Evolutionary conservation across 2,797 vertebrate genomes (phyloP).

Genomic region (Poecilia gillii): DNA sequence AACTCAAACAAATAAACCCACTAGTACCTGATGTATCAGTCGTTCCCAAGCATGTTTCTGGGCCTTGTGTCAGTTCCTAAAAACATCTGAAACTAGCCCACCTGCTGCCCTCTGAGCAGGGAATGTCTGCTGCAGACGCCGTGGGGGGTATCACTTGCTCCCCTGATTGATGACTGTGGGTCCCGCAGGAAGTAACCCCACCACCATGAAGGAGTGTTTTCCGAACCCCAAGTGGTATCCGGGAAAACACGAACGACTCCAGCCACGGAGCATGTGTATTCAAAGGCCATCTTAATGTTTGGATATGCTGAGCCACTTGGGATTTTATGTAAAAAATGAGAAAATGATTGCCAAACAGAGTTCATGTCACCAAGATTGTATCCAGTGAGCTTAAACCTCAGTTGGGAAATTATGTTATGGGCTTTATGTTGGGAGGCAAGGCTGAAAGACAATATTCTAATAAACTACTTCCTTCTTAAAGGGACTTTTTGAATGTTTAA

Average conservation of each 20-base stretch:
- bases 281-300: constrained; percentile 77
- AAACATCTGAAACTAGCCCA: constrained; percentile 57
- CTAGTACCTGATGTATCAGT: not conserved
- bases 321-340: constrained; percentile 49
- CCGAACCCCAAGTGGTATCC: constrained; percentile 81
- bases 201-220: constrained; percentile 84
- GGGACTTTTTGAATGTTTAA: not conserved
- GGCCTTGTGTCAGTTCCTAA: constrained; percentile 34
- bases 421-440: constrained; percentile 4
- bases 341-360: constrained; percentile 49
- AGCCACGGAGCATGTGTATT: constrained; percentile 70
- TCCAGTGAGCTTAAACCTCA: constrained; percentile 12
- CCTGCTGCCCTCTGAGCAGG: constrained; percentile 68
- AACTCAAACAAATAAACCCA: not conserved
- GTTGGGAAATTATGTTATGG: constrained; percentile 9
- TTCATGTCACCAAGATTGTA: constrained; percentile 32
- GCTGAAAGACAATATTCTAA: not conserved
- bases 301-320: constrained; percentile 62
- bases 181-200: constrained; percentile 80
- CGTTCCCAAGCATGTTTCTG: constrained; percentile 22
- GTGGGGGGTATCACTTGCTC: constrained; percentile 75
- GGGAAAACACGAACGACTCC: constrained; percentile 77
- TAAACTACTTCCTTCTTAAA: not conserved
- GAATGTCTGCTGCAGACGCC: constrained; percentile 57
- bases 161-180: constrained; percentile 80